phyloP scores from a whole-genome alignment of 2,888 invertebrate genomes.

The Strigamia crassipes region DNA sequence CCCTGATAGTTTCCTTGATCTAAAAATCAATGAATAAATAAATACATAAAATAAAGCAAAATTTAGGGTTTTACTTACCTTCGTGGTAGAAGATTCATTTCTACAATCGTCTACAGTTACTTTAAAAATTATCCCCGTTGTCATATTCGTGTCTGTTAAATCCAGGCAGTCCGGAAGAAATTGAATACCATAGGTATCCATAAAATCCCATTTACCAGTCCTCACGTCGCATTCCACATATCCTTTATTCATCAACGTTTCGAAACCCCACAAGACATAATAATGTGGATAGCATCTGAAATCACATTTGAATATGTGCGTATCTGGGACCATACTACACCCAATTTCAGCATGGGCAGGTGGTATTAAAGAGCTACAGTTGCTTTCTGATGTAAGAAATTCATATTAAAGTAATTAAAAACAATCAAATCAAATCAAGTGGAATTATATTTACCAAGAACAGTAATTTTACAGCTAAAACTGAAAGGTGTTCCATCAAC shows the following conservation, averaged over 20 bases:
- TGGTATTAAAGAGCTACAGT: background rate
- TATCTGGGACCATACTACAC: background rate
- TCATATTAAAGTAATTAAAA: background rate
- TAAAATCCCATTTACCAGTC: constrained; percentile 27
- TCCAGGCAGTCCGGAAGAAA: constrained; percentile 16
- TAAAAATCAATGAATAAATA: background rate
- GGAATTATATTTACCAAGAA: background rate
- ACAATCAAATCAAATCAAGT: background rate
- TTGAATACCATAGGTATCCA: background rate
- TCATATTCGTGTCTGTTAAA: background rate
- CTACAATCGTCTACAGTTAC: background rate
- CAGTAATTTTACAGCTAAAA: background rate
- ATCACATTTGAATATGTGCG: background rate
- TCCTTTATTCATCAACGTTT: background rate
- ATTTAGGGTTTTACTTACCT: background rate
- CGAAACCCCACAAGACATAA: background rate
- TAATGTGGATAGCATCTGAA: background rate
- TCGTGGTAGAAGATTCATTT: background rate
- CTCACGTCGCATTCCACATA: background rate
- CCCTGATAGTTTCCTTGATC: background rate
- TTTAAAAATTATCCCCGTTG: constrained; percentile 1
- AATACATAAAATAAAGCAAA: background rate
- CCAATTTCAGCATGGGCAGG: background rate
- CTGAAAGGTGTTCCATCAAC: background rate
- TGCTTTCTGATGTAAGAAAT: background rate